phyloP scores from a whole-genome alignment of 2,797 vertebrate species.

The Poecile montanus region DNA sequence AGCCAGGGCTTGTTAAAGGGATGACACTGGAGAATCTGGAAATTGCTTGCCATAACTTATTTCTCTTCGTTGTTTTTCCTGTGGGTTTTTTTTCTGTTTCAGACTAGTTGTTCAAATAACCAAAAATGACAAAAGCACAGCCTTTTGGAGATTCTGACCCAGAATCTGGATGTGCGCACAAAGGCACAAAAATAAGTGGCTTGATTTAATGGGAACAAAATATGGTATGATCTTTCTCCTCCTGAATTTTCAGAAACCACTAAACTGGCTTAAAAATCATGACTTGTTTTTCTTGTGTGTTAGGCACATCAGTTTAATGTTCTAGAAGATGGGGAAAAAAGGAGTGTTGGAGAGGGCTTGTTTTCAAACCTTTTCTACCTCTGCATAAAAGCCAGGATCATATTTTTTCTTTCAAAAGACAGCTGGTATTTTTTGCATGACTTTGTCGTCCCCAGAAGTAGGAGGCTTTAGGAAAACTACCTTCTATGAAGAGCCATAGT shows the following conservation, averaged over 20 bases:
- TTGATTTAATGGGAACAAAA: background rate
- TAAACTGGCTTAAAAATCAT: background rate
- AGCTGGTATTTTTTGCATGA: background rate
- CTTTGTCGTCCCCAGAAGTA: background rate
- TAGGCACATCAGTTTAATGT: background rate
- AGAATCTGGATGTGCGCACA: background rate
- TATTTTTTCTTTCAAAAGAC: background rate
- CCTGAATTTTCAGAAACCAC: background rate
- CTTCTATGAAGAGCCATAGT: background rate
- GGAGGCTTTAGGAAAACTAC: background rate
- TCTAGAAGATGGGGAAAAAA: background rate
- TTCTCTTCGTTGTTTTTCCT: background rate
- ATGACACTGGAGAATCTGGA: background rate
- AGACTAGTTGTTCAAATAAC: background rate
- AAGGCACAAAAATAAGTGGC: background rate
- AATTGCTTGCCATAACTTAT: background rate
- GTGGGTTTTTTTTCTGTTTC: background rate
- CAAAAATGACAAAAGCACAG: background rate
- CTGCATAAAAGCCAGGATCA: background rate
- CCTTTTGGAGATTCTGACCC: background rate
- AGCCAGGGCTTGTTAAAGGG: background rate
- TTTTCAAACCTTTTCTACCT: background rate
- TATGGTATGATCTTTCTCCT: background rate
- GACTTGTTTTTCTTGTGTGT: background rate
- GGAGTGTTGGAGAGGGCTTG: background rate